Percentiles rank a stretch among this genome's conserved stretches.
Evolutionary conservation across 2,888 invertebrate species (phyloP).

Genomic region (Andrena camellia): DNA sequence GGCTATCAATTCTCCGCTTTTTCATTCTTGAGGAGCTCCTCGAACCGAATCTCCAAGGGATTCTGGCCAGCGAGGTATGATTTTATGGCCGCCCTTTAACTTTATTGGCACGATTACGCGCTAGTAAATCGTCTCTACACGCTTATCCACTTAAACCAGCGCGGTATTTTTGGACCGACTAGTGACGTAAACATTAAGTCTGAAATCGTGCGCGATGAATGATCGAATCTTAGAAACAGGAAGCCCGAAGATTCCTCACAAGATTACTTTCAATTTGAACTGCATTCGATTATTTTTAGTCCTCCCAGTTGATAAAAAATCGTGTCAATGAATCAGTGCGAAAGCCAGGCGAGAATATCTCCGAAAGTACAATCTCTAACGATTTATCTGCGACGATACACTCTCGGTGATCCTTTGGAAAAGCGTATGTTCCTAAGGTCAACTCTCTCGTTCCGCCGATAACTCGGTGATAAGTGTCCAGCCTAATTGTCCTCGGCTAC

Average conservation of each 20-base stretch:
- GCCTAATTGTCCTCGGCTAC: slow-evolving; percentile 15
- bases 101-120: slow-evolving; percentile 37
- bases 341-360: slow-evolving; percentile 7
- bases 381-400: slow-evolving; percentile 22
- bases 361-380: neutral
- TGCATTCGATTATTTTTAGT: neutral
- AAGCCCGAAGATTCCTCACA: neutral
- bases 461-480: slow-evolving; percentile 36
- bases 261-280: neutral
- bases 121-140: slow-evolving; percentile 22
- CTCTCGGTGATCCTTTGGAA: neutral
- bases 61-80: slow-evolving; percentile 32
- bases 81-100: slow-evolving; percentile 39
- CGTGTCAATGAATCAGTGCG: slow-evolving; percentile 8
- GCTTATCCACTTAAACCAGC: slow-evolving; percentile 29
- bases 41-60: slow-evolving; percentile 34
- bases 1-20: slow-evolving; percentile 39
- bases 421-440: slow-evolving; percentile 16
- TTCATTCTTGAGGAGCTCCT: slow-evolving; percentile 39
- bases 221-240: neutral
- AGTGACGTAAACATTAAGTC: slow-evolving; percentile 42
- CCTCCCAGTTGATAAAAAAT: neutral
- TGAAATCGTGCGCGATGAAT: neutral
- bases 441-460: slow-evolving; percentile 29
- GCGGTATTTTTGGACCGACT: slow-evolving; percentile 35